Conservation (phyloP, 2,797 vertebrate species). For the Cynopterus sphinx region DNA sequence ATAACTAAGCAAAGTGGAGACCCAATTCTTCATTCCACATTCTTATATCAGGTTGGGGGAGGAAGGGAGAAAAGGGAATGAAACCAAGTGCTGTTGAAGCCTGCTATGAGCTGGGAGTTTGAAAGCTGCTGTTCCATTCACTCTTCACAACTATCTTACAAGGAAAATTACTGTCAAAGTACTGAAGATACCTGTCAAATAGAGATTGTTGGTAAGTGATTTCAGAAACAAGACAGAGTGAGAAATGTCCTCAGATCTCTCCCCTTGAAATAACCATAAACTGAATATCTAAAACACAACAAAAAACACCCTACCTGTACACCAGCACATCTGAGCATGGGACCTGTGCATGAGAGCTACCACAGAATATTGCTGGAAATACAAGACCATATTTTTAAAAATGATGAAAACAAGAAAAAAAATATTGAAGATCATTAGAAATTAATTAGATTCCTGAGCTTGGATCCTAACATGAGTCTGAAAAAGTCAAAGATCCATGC, state of each 20-base stretch:
- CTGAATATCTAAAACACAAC: too few species aligned
- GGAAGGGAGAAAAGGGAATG: neutral
- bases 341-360: too few species aligned
- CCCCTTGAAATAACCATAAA: too few species aligned
- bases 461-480: neutral
- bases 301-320: too few species aligned
- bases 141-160: neutral
- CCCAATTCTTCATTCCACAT: neutral
- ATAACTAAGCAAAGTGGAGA: neutral
- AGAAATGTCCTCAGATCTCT: too few species aligned
- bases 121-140: neutral
- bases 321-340: too few species aligned
- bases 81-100: neutral
- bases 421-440: neutral
- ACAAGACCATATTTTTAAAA: too few species aligned
- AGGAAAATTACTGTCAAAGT: neutral
- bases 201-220: too few species aligned
- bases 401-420: neutral
- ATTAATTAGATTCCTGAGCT: neutral
- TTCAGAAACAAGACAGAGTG: too few species aligned
- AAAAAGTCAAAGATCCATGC: neutral
- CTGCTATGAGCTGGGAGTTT: neutral
- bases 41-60: neutral
- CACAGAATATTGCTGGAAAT: too few species aligned
- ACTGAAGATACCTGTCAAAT: neutral